Base-by-base conservation (phyloP, 2,888 invertebrate genomes). In the Drosophila meridiana region DNA sequence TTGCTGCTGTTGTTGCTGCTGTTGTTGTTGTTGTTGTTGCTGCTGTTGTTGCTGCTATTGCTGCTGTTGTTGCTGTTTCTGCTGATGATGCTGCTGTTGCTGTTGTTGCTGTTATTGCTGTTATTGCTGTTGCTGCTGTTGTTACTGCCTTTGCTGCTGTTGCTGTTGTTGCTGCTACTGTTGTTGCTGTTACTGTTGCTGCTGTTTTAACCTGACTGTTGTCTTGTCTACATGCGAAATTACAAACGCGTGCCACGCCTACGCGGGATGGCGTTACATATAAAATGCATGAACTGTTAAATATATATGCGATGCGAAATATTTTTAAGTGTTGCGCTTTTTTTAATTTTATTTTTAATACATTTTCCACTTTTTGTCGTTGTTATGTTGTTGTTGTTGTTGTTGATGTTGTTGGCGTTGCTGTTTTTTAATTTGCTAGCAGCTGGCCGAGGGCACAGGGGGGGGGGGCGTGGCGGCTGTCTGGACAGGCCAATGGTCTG, bases 281-380 rank as follows among this genome's bases (percentile, higher is more conserved):
- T 88, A 78, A 83, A 90, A 85, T 85, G 89, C 89, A 85, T 85
- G 83, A 64, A 80, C 71, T 90, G 87, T 88, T 89, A 69, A 88
- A 85, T 83, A 85, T 89, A 80, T 70, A 90, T 83, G 78, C 75
- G 80, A 59, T 71, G 74, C 60, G 83, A 65, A 76, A 85, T 74
- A 82, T 85, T 87, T 89, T 84, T 75, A 76, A 73, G 75, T 76
- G 78, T 63, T 65, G 38, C 67, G 60, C 62, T 69, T 64, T 69
- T 43, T 65, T 14, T 13, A 14, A 0, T 14, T 48, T 20, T 52
- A n/a, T 11, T 32, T n/a, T 32, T 20, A n/a, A n/a, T 56, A 69
- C 56, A 67, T 57, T 64, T 56, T 48, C 38, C 47, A 53, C 66
- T 59, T 52, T 61, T 68, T 63, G 57, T 52, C 56, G 28, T 9